These are phyloP conservation scores for Drosophila helvetica DNA, from an alignment of 2,888 invertebrate species.

Conservation along the genomic window DNA sequence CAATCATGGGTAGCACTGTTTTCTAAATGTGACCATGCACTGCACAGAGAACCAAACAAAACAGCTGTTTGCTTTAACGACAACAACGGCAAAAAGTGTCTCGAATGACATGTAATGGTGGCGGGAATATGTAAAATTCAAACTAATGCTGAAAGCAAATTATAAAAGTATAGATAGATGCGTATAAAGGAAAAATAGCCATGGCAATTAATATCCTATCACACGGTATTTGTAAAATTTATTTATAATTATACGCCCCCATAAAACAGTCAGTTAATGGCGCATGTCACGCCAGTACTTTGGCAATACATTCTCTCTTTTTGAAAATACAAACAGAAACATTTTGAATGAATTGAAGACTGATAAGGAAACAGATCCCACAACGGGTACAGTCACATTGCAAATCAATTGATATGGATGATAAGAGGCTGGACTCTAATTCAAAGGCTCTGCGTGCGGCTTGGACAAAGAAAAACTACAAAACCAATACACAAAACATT, in stretches of 20 bases:
- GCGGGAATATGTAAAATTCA: no score
- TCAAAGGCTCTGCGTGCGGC: neutral
- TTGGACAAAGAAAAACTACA: neutral
- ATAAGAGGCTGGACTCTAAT: neutral
- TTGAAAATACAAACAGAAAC: neutral
- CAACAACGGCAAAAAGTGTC: no score
- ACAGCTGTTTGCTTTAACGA: no score
- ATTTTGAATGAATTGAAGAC: neutral
- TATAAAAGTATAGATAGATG: neutral
- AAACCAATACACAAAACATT: neutral
- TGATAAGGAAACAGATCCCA: slow-evolving; percentile 12
- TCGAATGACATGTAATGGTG: no score
- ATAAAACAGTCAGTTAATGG: slow-evolving; percentile 20
- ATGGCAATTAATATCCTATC: slow-evolving; percentile 15
- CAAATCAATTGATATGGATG: slow-evolving; percentile 2
- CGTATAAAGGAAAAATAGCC: neutral
- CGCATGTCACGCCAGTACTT: slow-evolving; percentile 19
- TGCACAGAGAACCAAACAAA: neutral
- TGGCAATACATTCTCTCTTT: no score
- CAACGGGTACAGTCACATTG: slow-evolving; percentile 2
- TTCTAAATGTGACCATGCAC: slow-evolving; percentile 16
- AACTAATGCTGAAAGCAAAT: no score
- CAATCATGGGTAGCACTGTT: slow-evolving; percentile 32
- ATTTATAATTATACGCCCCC: slow-evolving; percentile 25
- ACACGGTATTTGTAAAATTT: slow-evolving; percentile 16